Evolutionary conservation across 2,888 invertebrate genomes (phyloP).

Genomic region (Crocallis elinguaria): DNA sequence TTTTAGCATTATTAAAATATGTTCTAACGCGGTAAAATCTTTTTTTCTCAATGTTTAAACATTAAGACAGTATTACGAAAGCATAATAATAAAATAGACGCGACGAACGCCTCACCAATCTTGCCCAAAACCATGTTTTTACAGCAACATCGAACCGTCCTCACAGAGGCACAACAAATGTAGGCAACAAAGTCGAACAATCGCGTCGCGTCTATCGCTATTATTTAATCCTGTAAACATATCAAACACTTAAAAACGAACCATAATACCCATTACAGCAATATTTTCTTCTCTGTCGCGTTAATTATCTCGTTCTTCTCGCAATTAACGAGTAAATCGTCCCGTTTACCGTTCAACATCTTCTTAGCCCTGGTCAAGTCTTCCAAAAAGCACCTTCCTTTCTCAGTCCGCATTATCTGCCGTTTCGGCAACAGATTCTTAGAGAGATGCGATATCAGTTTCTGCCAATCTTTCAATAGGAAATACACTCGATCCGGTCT

Average conservation of each 20-base stretch:
- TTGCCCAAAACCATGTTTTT: background rate
- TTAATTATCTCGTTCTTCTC: conserved; percentile 41
- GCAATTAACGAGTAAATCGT: conserved; percentile 57
- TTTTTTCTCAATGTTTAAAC: conserved; percentile 19
- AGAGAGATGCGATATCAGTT: conserved; percentile 69
- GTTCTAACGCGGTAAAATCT: conserved; percentile 5
- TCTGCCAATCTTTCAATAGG: conserved; percentile 73
- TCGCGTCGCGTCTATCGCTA: conserved; percentile 13
- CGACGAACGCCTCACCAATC: conserved; percentile 9
- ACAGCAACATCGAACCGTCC: background rate
- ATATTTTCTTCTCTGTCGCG: conserved; percentile 54
- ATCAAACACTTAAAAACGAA: conserved; percentile 24
- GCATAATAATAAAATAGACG: conserved; percentile 27
- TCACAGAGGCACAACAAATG: conserved; percentile 15
- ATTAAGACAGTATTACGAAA: conserved; percentile 24
- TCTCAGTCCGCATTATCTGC: conserved; percentile 70
- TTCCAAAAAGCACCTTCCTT: conserved; percentile 69
- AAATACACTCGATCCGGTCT: conserved; percentile 60
- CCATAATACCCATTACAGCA: conserved; percentile 52
- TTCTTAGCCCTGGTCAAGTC: conserved; percentile 72
- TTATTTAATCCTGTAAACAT: conserved; percentile 14
- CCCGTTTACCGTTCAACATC: conserved; percentile 56
- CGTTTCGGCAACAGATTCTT: conserved; percentile 70
- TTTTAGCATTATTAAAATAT: conserved; percentile 9
- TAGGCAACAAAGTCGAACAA: conserved; percentile 6